Evolutionary conservation across 2,113 vertebrate genomes (phyloP), one percentile per base, ranked within the genome.

Genomic region (Atherinomorus stipes): DNA sequence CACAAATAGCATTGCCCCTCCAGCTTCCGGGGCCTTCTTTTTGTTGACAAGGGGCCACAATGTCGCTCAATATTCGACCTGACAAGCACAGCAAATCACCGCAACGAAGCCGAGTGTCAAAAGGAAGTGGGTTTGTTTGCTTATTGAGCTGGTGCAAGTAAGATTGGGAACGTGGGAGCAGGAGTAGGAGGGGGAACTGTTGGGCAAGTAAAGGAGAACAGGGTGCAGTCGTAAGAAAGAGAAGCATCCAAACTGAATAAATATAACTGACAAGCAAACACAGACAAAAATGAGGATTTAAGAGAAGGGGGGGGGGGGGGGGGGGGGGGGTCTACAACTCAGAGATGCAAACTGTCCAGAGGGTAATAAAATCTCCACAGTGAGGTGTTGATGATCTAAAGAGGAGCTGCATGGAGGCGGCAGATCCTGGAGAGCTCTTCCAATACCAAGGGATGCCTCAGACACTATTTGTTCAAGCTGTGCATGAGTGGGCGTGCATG

Each of bases 61-160:
- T 85, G 87, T 88, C 59, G 61, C 77, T 90, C 89, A 80, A 87
- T 84, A 91, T 85, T 85, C 86, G 80, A 90, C 83, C 89, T 68
- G 91, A 92, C 91, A 92, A 90, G 84, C 90, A 80, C 76, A 73
- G 87, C 89, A 89, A 90, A 92, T 85, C 85, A 83, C 83, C 74
- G 70, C 71, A 62, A 87, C 89, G 31, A 67, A 83, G 80, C 76
- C 2, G 62, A 51, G 75, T 83, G 84, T 85, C 56, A 69, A 73
- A 76, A 85, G 88, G 83, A 90, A 89, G 76, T 64, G 78, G 59
- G 76, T 88, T 82, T 89, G 83, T 91, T 92, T 90, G 89, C 83
- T 90, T 84, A 88, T 85, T 87, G 86, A 87, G 72, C 81, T 72
- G 50, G 12, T 68, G 83, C 59, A 47, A 34, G 78, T 64, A 38